Percentiles rank a stretch among this genome's conserved stretches.
Conservation (phyloP, 2,797 vertebrate genomes). For the Lophotriccus pileatus region DNA sequence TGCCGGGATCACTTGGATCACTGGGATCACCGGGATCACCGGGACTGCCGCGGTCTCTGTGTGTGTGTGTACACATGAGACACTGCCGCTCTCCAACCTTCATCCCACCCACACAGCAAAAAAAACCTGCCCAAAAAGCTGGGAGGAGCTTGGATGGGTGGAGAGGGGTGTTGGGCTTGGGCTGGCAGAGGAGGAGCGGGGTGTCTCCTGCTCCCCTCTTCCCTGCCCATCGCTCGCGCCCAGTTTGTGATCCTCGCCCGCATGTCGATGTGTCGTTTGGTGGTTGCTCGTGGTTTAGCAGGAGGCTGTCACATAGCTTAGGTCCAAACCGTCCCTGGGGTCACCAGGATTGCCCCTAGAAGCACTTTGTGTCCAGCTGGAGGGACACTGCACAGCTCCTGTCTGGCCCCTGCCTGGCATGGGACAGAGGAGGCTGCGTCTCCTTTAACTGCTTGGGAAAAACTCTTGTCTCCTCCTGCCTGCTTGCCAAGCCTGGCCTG, state of each 20-base stretch:
- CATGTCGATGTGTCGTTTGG: background rate
- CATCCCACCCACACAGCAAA: background rate
- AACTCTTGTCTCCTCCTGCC: background rate
- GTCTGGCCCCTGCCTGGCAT: background rate
- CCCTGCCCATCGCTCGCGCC: rapidly evolving
- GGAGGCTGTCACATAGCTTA: background rate
- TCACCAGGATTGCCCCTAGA: background rate
- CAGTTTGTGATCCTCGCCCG: rapidly evolving
- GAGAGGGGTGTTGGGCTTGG: background rate
- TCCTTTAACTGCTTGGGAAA: background rate
- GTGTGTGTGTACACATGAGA: background rate
- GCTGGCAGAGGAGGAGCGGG: background rate
- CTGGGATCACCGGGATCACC: rapidly evolving
- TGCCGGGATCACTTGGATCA: rapidly evolving
- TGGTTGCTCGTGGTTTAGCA: background rate
- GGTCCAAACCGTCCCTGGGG: background rate
- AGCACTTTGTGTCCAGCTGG: background rate
- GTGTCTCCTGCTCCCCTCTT: background rate
- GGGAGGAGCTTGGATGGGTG: background rate
- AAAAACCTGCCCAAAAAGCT: background rate
- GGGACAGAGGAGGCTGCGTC: background rate
- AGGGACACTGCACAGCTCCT: background rate
- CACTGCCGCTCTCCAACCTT: background rate
- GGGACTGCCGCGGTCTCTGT: background rate
- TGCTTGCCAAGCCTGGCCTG: background rate